Evolutionary conservation across 2,888 invertebrate genomes (phyloP), one percentile per base, ranked within the genome.

Genomic region (Lepidochrysops patricia): DNA sequence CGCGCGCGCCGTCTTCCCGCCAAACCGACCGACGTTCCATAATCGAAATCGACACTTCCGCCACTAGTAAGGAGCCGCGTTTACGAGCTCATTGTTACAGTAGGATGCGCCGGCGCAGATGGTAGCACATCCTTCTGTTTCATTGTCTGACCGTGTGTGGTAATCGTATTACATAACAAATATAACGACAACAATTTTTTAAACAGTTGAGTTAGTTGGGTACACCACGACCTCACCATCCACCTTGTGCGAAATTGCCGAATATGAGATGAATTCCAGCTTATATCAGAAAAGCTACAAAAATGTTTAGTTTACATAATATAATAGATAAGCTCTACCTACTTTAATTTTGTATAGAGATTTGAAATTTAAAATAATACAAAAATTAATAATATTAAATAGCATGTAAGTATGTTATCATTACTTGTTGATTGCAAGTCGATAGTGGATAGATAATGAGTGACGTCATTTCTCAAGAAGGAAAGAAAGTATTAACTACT

Each of bases 41-140:
- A 79, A 76, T 79, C 76, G 78, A 79, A 77, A 78, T 74, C 75
- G 75, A 77, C 76, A 76, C 80, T 74, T 76, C 76, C 79, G 77
- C 70, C 32, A 52, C 57, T 29, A 43, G 54, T 49, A 50, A 32
- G 58, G 57, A 58, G 58, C 32, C 57, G 50, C 43, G 50, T 58
- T 58, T 58, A 58, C 35, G 49, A 26, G 58, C 58, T 26, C 54
- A 52, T 58, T 58, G 58, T 58, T 58, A 58, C 25, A 5, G 26
- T 50, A 15, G 58, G 58, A 34, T 58, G 50, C 50, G 32, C 26
- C 13, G 9, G 54, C 13, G 52, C 52, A 52, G 52, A 52, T 52
- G 52, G 26, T 52, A 27, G 9, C 26, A 52, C 7, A 27, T 52
- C 52, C 52, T 27, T 26, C 52, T 27, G 26, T 26, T 52, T 43